Conservation (phyloP, 2,113 vertebrate genomes). For the Zeus faber region DNA sequence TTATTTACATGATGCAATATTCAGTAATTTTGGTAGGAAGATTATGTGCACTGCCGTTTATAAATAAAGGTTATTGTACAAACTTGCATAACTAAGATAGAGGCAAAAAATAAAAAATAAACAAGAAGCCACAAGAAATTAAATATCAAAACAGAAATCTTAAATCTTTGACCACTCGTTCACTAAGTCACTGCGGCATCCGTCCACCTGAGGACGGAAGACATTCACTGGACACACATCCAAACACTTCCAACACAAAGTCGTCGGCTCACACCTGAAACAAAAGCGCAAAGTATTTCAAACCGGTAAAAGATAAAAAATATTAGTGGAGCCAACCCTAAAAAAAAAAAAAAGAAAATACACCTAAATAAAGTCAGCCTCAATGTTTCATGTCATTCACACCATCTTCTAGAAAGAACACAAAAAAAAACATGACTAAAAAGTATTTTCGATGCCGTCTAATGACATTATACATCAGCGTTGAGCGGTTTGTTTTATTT, state of each 20-base stretch:
- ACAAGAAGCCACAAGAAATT: conserved; percentile 49
- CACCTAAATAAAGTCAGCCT: too few species aligned
- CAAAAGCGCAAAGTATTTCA: conserved; percentile 47
- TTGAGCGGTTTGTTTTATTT: too few species aligned
- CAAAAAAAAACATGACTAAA: too few species aligned
- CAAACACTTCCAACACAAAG: conserved; percentile 22
- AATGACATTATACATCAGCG: too few species aligned
- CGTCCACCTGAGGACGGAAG: conserved; percentile 26
- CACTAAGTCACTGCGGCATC: conserved; percentile 33
- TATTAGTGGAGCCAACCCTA: conserved; percentile 50
- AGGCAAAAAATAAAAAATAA: conserved; percentile 31
- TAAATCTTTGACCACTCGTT: neutral
- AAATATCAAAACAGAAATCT: conserved; percentile 7
- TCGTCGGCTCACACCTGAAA: conserved; percentile 45
- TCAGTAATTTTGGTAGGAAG: conserved; percentile 83
- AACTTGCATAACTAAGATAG: conserved; percentile 82
- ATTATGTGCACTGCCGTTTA: conserved; percentile 88
- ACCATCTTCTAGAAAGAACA: too few species aligned
- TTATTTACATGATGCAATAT: conserved; percentile 98
- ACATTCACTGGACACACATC: too few species aligned
- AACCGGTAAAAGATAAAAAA: conserved; percentile 47
- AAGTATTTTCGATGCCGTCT: too few species aligned
- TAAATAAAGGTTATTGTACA: conserved; percentile 96
- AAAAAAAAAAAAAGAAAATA: too few species aligned
- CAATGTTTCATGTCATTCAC: too few species aligned